Evolutionary conservation across 2,888 invertebrate species (phyloP), one percentile per base, ranked within the genome.

Genomic region (Lasiommata megera): DNA sequence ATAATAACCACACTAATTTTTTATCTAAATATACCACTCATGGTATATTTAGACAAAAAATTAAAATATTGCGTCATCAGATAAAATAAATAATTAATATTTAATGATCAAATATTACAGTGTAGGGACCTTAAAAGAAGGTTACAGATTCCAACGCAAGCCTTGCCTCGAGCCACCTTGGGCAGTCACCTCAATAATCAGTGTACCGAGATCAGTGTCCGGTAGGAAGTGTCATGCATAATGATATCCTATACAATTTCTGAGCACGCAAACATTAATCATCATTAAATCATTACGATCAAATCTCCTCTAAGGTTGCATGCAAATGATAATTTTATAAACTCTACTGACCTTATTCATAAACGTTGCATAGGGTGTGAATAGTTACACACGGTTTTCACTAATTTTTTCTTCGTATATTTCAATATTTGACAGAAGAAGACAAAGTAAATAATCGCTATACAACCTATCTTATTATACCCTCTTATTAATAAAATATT

Each of bases 161-260:
- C 56, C 50, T 46, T 17, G 47, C 23, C 16, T 55, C 36, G 31
- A 51, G 18, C 38, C 59, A 53, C 59, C 62, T 62, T 60, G 61
- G 54, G 43, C 54, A 48, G 57, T 57, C 59, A 51, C 62, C 59
- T 59, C 62, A 56, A 54, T 62, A 57, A 51, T 56, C 62, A 57
- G 46, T 40, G 56, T 56, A 62, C 62, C 57, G 60, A 56, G 57
- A 62, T 62, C 60, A 54, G 54, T 60, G 48, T 44, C 60, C 61
- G 59, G 52, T 48, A 60, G 62, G 62, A 62, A 62, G 62, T 62
- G 62, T 57, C 60, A 48, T 57, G 60, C 60, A 62, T 62, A 60
- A 60, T 54, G 60, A 62, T 60, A 60, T 57, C 60, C 54, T 43
- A 56, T 57, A 62, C 37, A 52, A 54, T 62, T 60, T 55, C 60